These are phyloP conservation scores for Troides oblongomaculatus DNA, from an alignment of 2,888 invertebrate genomes.

Conservation along the genomic window DNA sequence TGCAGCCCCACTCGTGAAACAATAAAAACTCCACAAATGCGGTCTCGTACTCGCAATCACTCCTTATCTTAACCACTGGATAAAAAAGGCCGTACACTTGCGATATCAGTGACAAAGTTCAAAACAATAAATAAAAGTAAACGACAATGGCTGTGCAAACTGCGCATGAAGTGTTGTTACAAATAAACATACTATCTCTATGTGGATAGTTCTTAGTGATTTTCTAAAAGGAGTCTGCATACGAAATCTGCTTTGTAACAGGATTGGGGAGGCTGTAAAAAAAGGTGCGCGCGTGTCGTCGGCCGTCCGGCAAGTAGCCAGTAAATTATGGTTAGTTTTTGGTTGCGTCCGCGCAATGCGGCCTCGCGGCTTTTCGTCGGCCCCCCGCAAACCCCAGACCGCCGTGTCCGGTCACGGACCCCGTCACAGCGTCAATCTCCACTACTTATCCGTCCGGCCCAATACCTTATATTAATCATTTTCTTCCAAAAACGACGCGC, in stretches of 20 bases:
- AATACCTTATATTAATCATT: constrained; percentile 76
- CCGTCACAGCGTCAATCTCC: constrained; percentile 74
- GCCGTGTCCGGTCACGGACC: constrained; percentile 71
- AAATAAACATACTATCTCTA: constrained; percentile 41
- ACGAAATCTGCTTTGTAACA: constrained; percentile 75
- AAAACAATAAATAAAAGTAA: constrained; percentile 26
- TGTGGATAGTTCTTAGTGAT: constrained; percentile 67
- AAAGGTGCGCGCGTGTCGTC: constrained; percentile 68
- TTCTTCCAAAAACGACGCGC: constrained; percentile 62
- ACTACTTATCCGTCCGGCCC: constrained; percentile 75
- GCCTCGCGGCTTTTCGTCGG: constrained; percentile 73
- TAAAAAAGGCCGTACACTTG: constrained; percentile 20
- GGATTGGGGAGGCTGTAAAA: constrained; percentile 65
- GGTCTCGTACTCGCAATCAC: constrained; percentile 20
- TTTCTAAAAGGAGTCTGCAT: constrained; percentile 67
- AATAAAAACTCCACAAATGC: constrained; percentile 22
- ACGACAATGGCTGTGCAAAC: constrained; percentile 41
- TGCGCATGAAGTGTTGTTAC: constrained; percentile 51
- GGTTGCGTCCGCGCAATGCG: constrained; percentile 74
- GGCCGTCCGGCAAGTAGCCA: constrained; percentile 72
- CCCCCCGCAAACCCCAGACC: constrained; percentile 41
- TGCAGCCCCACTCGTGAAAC: constrained; percentile 18
- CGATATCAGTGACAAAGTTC: constrained; percentile 30
- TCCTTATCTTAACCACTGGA: constrained; percentile 26
- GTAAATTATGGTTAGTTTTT: constrained; percentile 82